Evolutionary conservation across 2,888 invertebrate species (phyloP), one percentile per base, ranked within the genome.

Genomic region (Aphodius granarius): DNA sequence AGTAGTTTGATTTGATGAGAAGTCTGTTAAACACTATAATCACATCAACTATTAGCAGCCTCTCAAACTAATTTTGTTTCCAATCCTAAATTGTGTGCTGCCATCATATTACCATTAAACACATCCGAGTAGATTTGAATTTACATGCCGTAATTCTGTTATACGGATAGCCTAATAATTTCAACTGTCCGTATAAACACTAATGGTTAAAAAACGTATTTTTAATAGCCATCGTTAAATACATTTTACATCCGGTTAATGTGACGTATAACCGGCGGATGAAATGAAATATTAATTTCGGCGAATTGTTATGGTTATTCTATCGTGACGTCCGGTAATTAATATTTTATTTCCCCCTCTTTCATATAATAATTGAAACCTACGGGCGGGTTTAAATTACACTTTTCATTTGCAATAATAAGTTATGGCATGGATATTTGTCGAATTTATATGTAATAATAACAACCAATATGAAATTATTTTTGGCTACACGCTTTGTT

Each of bases 211-310:
- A 43, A 43, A 43, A 43, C 43, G 43, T 43, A 43, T 43, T 43
- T 43, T 43, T 43, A 43, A 43, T 43, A 13, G 4, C 43, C 20
- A 66, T 19, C 17, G 66, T 66, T 66, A 21, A 66, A 19, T 66
- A 66, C 66, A 66, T 66, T 66, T 66, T 66, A 17, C 66, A 17
- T 13, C 66, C 66, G 66, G 16, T 17, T 66, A 66, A 66, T 66
- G 20, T 66, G 20, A 66, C 66, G 17, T 66, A 66, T 66, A 17
- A 66, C 20, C n/a, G 5, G 15, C n/a, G 21, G 19, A 19, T 21
- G 66, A 66, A 66, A 66, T 18, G 15, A 15, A 66, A 66, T 15
- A 66, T 66, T 66, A 19, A 66, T 66, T 66, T n/a, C 43, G 43
- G 43, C 43, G 43, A 43, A 43, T 43, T 43, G 43, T 43, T 43